Conservation (phyloP, 2,797 vertebrate genomes). For the Hozukius guyotensis region DNA sequence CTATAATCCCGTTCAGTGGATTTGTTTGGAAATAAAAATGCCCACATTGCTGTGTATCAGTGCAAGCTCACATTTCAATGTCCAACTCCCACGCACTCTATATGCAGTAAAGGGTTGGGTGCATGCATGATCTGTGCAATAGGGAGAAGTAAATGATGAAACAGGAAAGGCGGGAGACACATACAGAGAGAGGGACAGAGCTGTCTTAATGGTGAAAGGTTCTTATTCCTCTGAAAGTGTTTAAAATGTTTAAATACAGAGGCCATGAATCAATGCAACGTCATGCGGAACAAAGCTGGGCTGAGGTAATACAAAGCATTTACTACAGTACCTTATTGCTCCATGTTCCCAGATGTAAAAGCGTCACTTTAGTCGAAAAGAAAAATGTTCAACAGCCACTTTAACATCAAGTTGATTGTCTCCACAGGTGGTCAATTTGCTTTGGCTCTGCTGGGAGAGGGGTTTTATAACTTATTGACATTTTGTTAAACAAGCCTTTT, state of each 20-base stretch:
- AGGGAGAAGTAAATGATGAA: conserved; percentile 19
- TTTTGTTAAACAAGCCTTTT: conserved; percentile 3
- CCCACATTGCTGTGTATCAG: conserved; percentile 14
- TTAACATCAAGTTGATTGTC: background rate
- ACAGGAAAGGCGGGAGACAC: background rate
- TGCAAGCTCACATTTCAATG: conserved; percentile 20
- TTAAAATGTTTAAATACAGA: conserved; percentile 1
- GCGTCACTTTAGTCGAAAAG: background rate
- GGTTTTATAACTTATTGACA: background rate
- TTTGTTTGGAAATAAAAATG: conserved; percentile 29
- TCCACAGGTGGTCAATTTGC: background rate
- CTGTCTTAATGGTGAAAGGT: background rate
- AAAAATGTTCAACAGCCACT: background rate
- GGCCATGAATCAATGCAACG: background rate
- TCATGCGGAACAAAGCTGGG: background rate
- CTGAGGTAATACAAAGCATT: background rate
- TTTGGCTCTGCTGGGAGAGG: background rate
- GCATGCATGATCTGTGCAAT: conserved; percentile 23
- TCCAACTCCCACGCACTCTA: conserved; percentile 31
- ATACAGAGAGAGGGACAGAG: background rate
- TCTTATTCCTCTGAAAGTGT: background rate
- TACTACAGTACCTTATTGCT: background rate
- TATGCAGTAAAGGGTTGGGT: conserved; percentile 1
- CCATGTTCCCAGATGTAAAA: background rate
- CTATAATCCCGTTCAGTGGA: conserved; percentile 16